Evolutionary conservation across 1,140 invertebrate genomes (phyloP).

Genomic region (Drosophila kepulauana): DNA sequence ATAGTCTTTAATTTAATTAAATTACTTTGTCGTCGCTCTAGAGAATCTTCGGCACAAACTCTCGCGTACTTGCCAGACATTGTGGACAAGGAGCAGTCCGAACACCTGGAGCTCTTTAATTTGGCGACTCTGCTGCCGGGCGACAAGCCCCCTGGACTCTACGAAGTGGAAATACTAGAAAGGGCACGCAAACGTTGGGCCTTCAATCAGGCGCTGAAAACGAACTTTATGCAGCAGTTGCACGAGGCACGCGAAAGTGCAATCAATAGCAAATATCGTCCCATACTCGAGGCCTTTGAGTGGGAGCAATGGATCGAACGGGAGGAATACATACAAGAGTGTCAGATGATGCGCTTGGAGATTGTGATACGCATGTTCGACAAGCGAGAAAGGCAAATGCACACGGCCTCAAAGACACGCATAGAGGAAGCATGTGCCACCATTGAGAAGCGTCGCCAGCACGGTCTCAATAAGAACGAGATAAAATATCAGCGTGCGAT

Average conservation of each 20-base stretch:
- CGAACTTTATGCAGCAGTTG: slow-evolving; percentile 52
- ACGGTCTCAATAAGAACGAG: slow-evolving; percentile 82
- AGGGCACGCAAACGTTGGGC: slow-evolving; percentile 76
- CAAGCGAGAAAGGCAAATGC: slow-evolving; percentile 78
- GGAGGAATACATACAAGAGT: slow-evolving; percentile 87
- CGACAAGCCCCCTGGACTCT: slow-evolving; percentile 65
- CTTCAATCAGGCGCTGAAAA: slow-evolving; percentile 70
- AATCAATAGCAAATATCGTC: slow-evolving; percentile 35
- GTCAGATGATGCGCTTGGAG: slow-evolving; percentile 86
- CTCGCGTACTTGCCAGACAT: slow-evolving; percentile 88
- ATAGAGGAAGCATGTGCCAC: slow-evolving; percentile 80
- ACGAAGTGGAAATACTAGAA: slow-evolving; percentile 77
- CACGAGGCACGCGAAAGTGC: slow-evolving; percentile 35
- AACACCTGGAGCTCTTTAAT: slow-evolving; percentile 67
- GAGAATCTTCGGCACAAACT: slow-evolving; percentile 91
- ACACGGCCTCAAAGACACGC: slow-evolving; percentile 80
- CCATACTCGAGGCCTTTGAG: slow-evolving; percentile 78
- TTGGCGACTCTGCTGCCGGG: slow-evolving; percentile 59
- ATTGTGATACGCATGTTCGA: slow-evolving; percentile 85
- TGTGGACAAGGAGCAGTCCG: slow-evolving; percentile 67
- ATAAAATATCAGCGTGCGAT: slow-evolving; percentile 80
- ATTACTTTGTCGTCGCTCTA: slow-evolving; percentile 9
- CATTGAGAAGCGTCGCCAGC: slow-evolving; percentile 81
- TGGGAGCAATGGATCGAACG: slow-evolving; percentile 82
- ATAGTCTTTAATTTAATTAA: too few relatives aligned